Evolutionary conservation across 64 coral and sea anemone genomes (phyloP).

Genomic region (Actinia equina): DNA sequence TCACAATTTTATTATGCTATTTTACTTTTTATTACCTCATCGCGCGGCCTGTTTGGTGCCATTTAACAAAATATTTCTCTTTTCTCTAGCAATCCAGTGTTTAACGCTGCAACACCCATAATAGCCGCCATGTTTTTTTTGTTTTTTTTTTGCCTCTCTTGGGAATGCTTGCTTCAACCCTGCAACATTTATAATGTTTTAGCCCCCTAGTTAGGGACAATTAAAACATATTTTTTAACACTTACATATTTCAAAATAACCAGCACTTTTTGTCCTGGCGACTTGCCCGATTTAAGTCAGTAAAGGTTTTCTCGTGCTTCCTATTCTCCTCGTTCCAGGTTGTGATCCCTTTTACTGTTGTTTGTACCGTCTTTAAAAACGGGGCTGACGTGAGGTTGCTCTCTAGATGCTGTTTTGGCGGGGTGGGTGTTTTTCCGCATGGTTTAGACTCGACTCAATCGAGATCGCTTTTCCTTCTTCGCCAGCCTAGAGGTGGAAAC

Average conservation of each 20-base stretch:
- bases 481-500: conserved; percentile 1
- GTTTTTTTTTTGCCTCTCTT: no score
- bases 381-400: conserved; percentile 1
- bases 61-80: no score
- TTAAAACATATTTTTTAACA: no score
- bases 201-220: no score
- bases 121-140: no score
- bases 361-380: not conserved
- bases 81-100: no score
- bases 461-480: conserved; percentile 29
- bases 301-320: conserved; percentile 4
- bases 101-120: no score
- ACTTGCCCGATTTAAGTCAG: not conserved
- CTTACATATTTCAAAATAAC: not conserved
- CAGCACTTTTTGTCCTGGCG: conserved; percentile 33
- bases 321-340: not conserved
- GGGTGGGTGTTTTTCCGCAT: not conserved
- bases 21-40: no score
- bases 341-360: not conserved
- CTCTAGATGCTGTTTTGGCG: not conserved
- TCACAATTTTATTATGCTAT: no score
- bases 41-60: no score
- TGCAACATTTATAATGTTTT: no score
- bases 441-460: conserved; percentile 18
- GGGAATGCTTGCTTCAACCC: no score